Conservation (phyloP, 2,113 vertebrate genomes). For the Picathartes gymnocephalus region DNA sequence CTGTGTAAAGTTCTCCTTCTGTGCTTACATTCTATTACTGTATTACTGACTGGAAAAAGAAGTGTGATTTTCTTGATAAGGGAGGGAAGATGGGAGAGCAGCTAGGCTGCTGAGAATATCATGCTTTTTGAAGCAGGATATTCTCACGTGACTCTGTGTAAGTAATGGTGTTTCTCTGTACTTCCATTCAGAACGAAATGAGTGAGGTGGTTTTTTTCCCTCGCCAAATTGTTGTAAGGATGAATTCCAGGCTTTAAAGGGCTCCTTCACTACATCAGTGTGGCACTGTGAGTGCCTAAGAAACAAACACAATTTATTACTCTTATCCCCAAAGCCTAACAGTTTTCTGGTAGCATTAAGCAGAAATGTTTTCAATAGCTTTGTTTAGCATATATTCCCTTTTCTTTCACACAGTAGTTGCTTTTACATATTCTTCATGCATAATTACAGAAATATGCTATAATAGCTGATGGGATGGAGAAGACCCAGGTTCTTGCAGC, state of each 20-base stretch:
- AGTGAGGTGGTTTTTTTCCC: neutral
- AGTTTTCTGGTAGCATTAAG: neutral
- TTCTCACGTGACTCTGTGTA: neutral
- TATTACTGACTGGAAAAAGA: neutral
- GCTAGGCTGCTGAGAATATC: neutral
- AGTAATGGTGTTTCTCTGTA: neutral
- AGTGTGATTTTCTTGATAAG: neutral
- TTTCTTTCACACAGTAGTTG: neutral
- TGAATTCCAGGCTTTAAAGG: neutral
- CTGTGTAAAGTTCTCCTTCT: neutral
- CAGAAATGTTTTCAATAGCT: neutral
- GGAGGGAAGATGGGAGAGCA: neutral
- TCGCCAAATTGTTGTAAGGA: accelerated
- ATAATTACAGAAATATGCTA: neutral
- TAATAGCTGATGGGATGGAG: neutral
- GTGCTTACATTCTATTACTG: neutral
- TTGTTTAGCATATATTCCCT: neutral
- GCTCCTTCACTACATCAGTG: neutral
- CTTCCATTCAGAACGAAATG: neutral
- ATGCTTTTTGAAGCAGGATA: neutral
- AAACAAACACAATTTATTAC: neutral
- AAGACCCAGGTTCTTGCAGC: neutral
- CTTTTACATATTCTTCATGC: neutral
- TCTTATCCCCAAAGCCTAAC: neutral
- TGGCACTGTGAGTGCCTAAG: neutral